phyloP scores from a whole-genome alignment of 2,113 vertebrate species.

The Rhinopomastus cyanomelas region DNA sequence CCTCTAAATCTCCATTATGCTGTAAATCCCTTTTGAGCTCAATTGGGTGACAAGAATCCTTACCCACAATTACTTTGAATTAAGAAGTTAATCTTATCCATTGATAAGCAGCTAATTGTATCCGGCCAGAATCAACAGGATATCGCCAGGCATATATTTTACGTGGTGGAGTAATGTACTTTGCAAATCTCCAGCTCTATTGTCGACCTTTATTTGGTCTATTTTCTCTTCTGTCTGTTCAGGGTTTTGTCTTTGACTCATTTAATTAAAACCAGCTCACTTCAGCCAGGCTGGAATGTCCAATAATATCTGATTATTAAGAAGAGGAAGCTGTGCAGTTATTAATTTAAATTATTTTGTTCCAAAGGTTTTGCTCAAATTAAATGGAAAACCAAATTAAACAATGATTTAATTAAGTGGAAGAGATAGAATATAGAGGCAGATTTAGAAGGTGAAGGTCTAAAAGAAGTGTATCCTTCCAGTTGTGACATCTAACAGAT shows the following conservation, averaged over 20 bases:
- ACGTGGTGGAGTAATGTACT: not conserved
- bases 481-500: slow-evolving; percentile 54
- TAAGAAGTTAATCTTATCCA: slow-evolving; percentile 33
- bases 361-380: slow-evolving; percentile 64
- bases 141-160: not conserved
- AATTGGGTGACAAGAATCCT: not conserved
- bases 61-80: not conserved
- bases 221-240: slow-evolving; percentile 27
- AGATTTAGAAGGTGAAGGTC: slow-evolving; percentile 51
- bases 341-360: slow-evolving; percentile 71
- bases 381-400: slow-evolving; percentile 64
- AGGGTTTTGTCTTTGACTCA: slow-evolving; percentile 49
- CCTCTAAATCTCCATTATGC: not conserved
- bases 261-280: slow-evolving; percentile 63
- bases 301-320: slow-evolving; percentile 64
- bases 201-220: not conserved
- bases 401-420: slow-evolving; percentile 67
- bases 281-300: slow-evolving; percentile 30
- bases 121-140: not conserved
- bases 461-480: slow-evolving; percentile 28
- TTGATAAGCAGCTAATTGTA: slow-evolving; percentile 33
- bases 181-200: not conserved
- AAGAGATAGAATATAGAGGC: slow-evolving; percentile 24
- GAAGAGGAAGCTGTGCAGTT: slow-evolving; percentile 38
- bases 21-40: slow-evolving; percentile 3